Evolutionary conservation across 1,140 invertebrate species (phyloP).

Genomic region (Venturia canescens): DNA sequence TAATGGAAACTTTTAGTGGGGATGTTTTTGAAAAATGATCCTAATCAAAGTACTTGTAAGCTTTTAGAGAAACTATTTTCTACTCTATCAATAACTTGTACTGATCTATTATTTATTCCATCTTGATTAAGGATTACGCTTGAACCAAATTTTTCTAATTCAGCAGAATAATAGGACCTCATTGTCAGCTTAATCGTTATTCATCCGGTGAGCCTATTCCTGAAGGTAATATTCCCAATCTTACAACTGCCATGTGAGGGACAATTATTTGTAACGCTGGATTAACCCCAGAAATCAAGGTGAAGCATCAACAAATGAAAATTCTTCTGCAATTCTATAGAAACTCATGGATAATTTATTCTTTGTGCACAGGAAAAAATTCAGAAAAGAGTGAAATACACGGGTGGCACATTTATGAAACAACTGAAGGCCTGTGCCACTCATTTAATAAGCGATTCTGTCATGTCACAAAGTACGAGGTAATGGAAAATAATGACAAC

Average conservation of each 20-base stretch:
- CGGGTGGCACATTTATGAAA: constrained; percentile 88
- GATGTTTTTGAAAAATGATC: constrained; percentile 82
- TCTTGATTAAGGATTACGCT: constrained; percentile 12
- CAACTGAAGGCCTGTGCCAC: constrained; percentile 85
- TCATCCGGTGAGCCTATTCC: constrained; percentile 85
- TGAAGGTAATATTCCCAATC: constrained; percentile 84
- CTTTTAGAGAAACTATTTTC: too few relatives aligned
- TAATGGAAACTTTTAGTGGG: constrained; percentile 86
- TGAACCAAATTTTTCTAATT: constrained; percentile 56
- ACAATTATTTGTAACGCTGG: constrained; percentile 86
- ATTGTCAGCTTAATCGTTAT: constrained; percentile 87
- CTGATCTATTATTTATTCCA: too few relatives aligned
- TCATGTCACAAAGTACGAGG: constrained; percentile 86
- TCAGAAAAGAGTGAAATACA: constrained; percentile 84
- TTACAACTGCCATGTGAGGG: constrained; percentile 88
- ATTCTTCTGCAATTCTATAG: too few relatives aligned
- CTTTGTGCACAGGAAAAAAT: constrained; percentile 79
- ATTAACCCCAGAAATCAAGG: constrained; percentile 81
- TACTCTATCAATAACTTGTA: too few relatives aligned
- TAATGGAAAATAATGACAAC: constrained; percentile 70
- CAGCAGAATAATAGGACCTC: constrained; percentile 86
- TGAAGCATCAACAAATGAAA: constrained; percentile 64
- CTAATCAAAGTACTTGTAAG: constrained; percentile 83
- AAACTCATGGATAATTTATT: too few relatives aligned
- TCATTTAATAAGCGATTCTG: constrained; percentile 88